Evolutionary conservation across 2,888 invertebrate species (phyloP), one percentile per base, ranked within the genome.

Genomic region (Junonia oenone): DNA sequence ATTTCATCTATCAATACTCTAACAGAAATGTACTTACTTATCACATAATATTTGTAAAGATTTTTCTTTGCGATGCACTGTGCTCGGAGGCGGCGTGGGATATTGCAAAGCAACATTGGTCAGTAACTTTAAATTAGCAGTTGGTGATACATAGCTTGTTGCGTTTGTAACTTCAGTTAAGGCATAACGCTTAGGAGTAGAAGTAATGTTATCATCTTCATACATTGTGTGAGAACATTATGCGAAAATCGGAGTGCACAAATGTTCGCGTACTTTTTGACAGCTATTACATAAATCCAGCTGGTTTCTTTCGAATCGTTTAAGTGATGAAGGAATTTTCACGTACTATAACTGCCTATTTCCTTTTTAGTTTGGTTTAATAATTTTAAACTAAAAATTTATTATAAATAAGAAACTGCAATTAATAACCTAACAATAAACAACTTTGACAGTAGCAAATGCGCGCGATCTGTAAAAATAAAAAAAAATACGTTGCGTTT

Each of bases 91-190:
- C 62, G 90, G 90, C 70, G 90, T 90, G 64, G 90, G 90, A 68
- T 90, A 90, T 61, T 86, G 90, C 72, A 88, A 78, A 9, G 93
- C 93, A 52, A 93, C 92, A 81, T 92, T 93, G 6, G 93, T 93
- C 60, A 94, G 79, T 65, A 94, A 80, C 79, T 93, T 93, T 46
- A 94, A 85, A 80, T 94, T 94, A 62, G 93, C 93, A 55, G 92
- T 93, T 17, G 94, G 94, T 15, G 94, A 93, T 14, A 93, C 89
- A 66, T 91, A 91, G 59, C 79, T 82, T 27, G 85, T 76, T 11
- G 90, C 83, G 71, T 92, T 92, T 38, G 91, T 91, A 50, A 92
- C 86, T 78, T 92, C 92, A 52, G 90, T 86, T 51, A 92, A 83
- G 56, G 90, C 90, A 72, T 78, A 87, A 63, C 91, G 86, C 78